Evolutionary conservation across 1,140 invertebrate genomes (phyloP).

Genomic region (Chymomyza costata): DNA sequence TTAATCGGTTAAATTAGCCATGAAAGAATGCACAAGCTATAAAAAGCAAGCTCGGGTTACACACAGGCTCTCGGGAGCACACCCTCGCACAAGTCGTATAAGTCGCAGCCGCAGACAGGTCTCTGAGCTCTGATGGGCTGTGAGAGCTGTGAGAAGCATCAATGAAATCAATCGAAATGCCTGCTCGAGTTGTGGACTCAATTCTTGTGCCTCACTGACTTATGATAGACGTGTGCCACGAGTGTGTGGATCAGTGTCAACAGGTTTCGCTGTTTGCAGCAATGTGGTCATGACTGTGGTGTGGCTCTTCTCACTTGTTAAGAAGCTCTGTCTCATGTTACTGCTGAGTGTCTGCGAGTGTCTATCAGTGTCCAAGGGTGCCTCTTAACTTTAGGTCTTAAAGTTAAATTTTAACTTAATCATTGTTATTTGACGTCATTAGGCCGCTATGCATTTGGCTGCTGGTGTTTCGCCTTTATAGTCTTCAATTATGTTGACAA

Average conservation of each 20-base stretch:
- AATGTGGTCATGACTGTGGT: neutral
- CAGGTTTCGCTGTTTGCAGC: conserved; percentile 38
- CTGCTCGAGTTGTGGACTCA: neutral
- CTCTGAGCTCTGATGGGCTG: too few species aligned
- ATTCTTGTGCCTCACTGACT: conserved; percentile 39
- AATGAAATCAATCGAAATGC: conserved; percentile 17
- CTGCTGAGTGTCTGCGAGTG: conserved; percentile 2
- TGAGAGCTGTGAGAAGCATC: too few species aligned
- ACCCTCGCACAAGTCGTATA: conserved; percentile 50
- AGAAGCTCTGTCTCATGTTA: conserved; percentile 19
- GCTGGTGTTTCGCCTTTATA: conserved; percentile 54
- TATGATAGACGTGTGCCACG: conserved; percentile 66
- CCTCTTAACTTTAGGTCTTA: neutral
- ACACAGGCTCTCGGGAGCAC: conserved; percentile 25
- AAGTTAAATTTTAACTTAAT: conserved; percentile 44
- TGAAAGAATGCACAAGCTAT: conserved; percentile 65
- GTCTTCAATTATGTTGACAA: conserved; percentile 64
- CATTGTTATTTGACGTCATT: conserved; percentile 69
- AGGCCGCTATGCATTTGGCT: conserved; percentile 46
- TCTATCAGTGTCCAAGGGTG: neutral
- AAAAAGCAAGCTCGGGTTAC: conserved; percentile 38
- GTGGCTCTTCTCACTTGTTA: neutral
- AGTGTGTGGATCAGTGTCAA: conserved; percentile 59
- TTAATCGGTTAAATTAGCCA: conserved; percentile 71
- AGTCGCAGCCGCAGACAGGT: conserved; percentile 7